Conservation (phyloP, 2,113 vertebrate genomes). For the zebrafish (Danio rerio) region DNA sequence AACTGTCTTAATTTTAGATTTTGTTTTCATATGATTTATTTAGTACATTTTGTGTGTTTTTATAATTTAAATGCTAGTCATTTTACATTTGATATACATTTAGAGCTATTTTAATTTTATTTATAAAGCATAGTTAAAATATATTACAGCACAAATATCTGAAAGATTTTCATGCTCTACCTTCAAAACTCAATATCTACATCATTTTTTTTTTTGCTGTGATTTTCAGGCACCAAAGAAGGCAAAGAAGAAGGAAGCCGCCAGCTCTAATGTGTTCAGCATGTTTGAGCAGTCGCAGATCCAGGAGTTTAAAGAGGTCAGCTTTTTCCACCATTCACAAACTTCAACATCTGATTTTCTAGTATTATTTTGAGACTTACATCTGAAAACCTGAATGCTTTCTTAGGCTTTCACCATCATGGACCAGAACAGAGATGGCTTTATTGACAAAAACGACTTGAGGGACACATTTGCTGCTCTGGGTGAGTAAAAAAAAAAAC, state of each 20-base stretch:
- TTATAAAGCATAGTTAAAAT: background rate
- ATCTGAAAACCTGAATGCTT: constrained; percentile 25
- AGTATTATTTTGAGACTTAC: background rate
- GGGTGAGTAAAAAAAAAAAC: constrained; percentile 66
- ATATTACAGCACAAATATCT: background rate
- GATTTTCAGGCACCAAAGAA: constrained; percentile 82
- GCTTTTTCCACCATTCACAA: background rate
- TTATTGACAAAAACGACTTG: constrained; percentile 89
- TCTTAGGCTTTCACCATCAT: constrained; percentile 90
- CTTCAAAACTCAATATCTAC: background rate
- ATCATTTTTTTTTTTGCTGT: constrained; percentile 1
- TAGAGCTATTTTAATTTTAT: no score
- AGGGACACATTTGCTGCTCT: constrained; percentile 84
- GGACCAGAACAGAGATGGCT: constrained; percentile 92
- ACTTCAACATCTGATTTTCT: background rate
- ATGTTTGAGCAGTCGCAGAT: constrained; percentile 94
- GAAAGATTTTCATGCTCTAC: background rate
- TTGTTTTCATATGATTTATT: no score
- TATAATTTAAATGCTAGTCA: no score
- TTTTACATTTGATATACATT: no score
- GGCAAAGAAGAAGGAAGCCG: constrained; percentile 84
- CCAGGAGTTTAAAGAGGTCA: constrained; percentile 92
- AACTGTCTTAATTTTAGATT: no score
- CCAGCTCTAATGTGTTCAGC: constrained; percentile 88
- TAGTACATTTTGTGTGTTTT: no score